Base-by-base conservation (phyloP, 2,797 vertebrate species). In the Melanotaenia parkinsoni region DNA sequence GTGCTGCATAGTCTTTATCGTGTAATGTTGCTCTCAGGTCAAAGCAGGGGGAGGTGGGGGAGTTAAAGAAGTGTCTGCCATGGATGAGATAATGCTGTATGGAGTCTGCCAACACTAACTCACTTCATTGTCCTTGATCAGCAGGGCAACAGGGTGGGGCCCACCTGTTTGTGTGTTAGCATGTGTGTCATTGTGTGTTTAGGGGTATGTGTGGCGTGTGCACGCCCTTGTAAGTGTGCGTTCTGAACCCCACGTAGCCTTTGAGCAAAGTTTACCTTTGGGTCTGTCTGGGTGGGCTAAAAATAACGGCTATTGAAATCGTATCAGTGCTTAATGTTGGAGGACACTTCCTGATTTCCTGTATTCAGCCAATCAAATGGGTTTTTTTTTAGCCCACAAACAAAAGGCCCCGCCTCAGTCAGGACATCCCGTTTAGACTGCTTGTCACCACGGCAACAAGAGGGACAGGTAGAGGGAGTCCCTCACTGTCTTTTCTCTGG, bases 361-460 rank as follows among this genome's bases (percentile, higher is more conserved):
- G 80, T 72, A 88, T 84, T 85, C 50, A 66, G 57, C 89, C 90
- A 93, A 94, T 93, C 86, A 90, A 89, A 92, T 76, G 24, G 40
- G 24, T 35, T 30, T 74, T 92, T 89, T 91, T 94, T 77, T 93
- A 91, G 82, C 5, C 30, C 3, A 1, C 11, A 72, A 87, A 95
- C 94, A 95, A 95, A 91, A 83, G 92, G 82, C 81, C 58, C 83
- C 74, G 50, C 88, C 82, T 86, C 50, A 79, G 91, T 64, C 93
- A 93, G 93, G 94, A 95, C 87, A 92, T 95, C 94, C 94, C 88
- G 93, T 92, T 92, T 93, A 90, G 90, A 93, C 92, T 83, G 77
- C 80, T 83, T 83, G 91, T 94, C 91, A 92, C 89, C 90, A 74
- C 68, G 74, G 87, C 79, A 91, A 90, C 89, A 73, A 64, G 68